These are phyloP conservation scores for Sialia sialis DNA, from an alignment of 2,113 vertebrate species.

Conservation along the genomic window DNA sequence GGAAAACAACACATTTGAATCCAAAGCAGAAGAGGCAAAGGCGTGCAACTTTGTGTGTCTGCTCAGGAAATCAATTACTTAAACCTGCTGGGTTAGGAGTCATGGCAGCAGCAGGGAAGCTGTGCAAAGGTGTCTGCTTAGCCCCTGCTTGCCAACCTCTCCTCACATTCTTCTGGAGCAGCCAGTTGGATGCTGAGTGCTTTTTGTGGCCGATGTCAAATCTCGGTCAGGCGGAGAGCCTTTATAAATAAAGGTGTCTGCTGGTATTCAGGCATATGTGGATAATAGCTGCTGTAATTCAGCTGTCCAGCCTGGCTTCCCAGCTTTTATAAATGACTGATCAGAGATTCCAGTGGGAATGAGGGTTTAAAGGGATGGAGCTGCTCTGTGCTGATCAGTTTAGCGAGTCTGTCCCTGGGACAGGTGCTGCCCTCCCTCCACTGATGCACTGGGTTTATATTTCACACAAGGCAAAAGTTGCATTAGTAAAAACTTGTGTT, in stretches of 20 bases:
- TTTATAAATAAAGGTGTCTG: slow-evolving; percentile 49
- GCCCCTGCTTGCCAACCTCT: background rate
- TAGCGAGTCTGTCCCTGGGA: background rate
- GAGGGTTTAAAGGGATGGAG: slow-evolving; percentile 50
- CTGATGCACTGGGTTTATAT: background rate
- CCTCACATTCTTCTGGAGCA: slow-evolving; percentile 1
- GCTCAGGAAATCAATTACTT: background rate
- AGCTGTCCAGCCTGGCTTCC: slow-evolving; percentile 39
- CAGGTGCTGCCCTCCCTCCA: slow-evolving; percentile 1
- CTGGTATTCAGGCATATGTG: background rate
- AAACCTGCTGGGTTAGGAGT: background rate
- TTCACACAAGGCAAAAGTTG: background rate
- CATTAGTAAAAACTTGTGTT: background rate
- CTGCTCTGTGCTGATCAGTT: background rate
- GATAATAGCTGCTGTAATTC: slow-evolving; percentile 29
- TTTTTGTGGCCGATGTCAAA: slow-evolving; percentile 19
- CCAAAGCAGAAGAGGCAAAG: background rate
- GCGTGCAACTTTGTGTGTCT: background rate
- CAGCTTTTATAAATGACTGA: slow-evolving; percentile 48
- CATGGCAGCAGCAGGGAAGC: background rate
- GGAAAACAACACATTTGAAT: background rate
- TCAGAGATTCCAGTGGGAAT: slow-evolving; percentile 37
- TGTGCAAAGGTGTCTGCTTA: background rate
- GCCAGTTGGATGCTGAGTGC: slow-evolving; percentile 6
- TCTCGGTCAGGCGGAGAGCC: background rate